phyloP scores from a whole-genome alignment of 2,888 invertebrate genomes.

The Heliconius cydno region DNA sequence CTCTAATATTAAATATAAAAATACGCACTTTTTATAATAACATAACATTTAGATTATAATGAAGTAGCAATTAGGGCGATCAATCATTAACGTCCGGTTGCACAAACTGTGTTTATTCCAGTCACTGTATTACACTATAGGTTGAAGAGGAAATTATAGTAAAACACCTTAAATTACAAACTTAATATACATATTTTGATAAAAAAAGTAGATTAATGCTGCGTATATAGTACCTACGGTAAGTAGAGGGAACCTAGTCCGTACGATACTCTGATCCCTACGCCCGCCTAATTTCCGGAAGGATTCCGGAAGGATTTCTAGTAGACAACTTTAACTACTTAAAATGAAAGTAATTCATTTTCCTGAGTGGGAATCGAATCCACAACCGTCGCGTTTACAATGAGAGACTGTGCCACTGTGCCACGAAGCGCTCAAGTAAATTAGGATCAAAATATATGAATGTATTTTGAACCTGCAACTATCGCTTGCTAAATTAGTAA shows the following conservation, averaged over 20 bases:
- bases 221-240: background rate
- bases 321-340: no score
- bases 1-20: background rate
- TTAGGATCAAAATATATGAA: background rate
- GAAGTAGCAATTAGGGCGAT: background rate
- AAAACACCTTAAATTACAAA: background rate
- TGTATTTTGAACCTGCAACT: background rate
- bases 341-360: no score
- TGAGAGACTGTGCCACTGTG: no score
- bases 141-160: conserved; percentile 12
- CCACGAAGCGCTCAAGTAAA: background rate
- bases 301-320: no score
- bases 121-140: conserved; percentile 2
- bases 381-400: no score
- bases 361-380: no score
- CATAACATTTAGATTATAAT: background rate
- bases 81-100: conserved; percentile 25
- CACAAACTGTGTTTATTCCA: background rate
- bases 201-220: background rate
- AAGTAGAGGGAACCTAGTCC: background rate
- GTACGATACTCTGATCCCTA: accelerated
- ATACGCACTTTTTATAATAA: background rate
- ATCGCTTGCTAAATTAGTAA: background rate
- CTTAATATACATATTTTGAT: background rate
- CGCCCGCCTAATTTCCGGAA: background rate